phyloP scores from a whole-genome alignment of 2,113 vertebrate genomes.

The Ranitomeya imitator region DNA sequence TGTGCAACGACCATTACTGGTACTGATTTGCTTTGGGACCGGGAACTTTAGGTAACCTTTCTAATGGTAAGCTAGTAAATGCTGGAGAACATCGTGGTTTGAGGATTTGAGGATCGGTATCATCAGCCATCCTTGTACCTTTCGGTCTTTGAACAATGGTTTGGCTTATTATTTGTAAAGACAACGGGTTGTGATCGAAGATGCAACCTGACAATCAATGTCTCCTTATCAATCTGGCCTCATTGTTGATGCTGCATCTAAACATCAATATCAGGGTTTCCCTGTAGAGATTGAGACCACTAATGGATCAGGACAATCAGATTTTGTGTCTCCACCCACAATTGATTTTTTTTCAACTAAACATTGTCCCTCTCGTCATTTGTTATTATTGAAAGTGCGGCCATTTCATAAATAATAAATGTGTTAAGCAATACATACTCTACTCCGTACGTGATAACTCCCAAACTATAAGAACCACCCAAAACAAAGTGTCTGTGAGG shows the following conservation, averaged over 20 bases:
- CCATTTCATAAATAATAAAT: constrained; percentile 35
- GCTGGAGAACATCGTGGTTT: too few relatives aligned
- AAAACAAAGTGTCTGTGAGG: not conserved
- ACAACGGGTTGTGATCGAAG: not conserved
- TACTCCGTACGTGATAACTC: not conserved
- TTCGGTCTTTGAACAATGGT: not conserved
- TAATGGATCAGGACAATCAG: not conserved
- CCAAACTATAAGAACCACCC: not conserved
- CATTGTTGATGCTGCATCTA: not conserved
- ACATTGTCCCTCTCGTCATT: not conserved
- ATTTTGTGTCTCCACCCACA: not conserved
- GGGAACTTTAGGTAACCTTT: too few relatives aligned
- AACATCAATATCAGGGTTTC: not conserved
- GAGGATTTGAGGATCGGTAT: too few relatives aligned
- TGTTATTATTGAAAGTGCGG: not conserved
- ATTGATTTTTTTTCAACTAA: not conserved
- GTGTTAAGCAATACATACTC: not conserved
- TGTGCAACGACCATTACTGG: not conserved
- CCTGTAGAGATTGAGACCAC: not conserved
- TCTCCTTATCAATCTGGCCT: not conserved
- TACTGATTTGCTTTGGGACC: too few relatives aligned
- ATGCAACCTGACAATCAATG: not conserved
- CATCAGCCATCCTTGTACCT: too few relatives aligned
- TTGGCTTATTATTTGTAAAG: not conserved
- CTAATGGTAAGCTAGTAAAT: too few relatives aligned